Percentiles rank a stretch among this genome's conserved stretches.
Evolutionary conservation across 2,113 vertebrate genomes (phyloP).

Genomic region (Propithecus coquereli): DNA sequence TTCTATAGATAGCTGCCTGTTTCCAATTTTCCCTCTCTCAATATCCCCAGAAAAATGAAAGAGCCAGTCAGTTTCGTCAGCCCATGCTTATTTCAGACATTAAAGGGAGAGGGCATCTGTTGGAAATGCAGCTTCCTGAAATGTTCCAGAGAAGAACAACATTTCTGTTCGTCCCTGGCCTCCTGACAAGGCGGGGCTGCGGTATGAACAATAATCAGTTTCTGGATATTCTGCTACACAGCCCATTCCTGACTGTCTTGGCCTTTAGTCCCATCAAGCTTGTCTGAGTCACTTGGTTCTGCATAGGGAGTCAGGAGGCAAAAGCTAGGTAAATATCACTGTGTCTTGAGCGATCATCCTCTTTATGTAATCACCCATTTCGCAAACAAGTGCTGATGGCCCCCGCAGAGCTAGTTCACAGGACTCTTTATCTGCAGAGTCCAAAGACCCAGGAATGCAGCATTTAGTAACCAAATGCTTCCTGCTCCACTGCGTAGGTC

Average conservation of each 20-base stretch:
- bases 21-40: not conserved
- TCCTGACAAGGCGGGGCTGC: not conserved
- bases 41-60: not conserved
- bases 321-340: slow-evolving; percentile 54
- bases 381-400: slow-evolving; percentile 2
- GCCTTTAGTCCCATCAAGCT: not conserved
- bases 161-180: not conserved
- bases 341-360: slow-evolving; percentile 9
- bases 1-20: not conserved
- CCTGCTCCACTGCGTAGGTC: not conserved
- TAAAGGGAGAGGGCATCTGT: not conserved
- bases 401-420: not conserved
- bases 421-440: not conserved
- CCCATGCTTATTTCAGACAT: not conserved
- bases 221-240: slow-evolving; percentile 40
- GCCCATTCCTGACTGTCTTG: not conserved
- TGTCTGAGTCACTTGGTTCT: not conserved
- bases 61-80: not conserved
- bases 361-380: not conserved
- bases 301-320: not conserved
- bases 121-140: slow-evolving; percentile 32
- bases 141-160: not conserved
- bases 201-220: slow-evolving; percentile 27
- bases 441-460: not conserved
- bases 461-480: slow-evolving; percentile 1